A percentile compares a stretch with the other conserved stretches of the same genome.
phyloP scores from a whole-genome alignment of 2,888 invertebrate genomes.

The Tenthredo mesomela region DNA sequence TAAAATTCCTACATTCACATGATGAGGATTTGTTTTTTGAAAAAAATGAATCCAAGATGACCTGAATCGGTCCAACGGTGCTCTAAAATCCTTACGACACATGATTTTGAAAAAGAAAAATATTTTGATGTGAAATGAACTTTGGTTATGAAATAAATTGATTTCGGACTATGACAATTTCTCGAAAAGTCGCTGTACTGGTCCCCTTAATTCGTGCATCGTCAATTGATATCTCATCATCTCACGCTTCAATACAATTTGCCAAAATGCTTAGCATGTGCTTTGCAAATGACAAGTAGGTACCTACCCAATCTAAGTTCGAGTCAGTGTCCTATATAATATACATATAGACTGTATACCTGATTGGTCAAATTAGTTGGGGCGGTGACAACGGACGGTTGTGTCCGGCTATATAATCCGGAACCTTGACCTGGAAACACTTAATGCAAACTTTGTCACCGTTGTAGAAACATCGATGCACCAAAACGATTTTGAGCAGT shows the following conservation, averaged over 20 bases:
- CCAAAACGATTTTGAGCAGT: background rate
- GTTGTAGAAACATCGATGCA: conserved; percentile 5
- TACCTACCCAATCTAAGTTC: background rate
- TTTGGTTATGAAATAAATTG: too few species aligned
- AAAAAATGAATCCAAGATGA: too few species aligned
- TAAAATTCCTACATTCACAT: too few species aligned
- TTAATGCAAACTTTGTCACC: conserved; percentile 31
- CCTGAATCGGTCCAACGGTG: too few species aligned
- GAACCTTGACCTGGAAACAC: conserved; percentile 32
- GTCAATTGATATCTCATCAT: background rate
- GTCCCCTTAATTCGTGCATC: background rate
- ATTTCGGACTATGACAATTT: too few species aligned
- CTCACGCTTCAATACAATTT: background rate
- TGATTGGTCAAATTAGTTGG: conserved; percentile 32
- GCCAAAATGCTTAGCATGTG: conserved; percentile 5
- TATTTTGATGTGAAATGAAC: too few species aligned
- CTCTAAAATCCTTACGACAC: too few species aligned
- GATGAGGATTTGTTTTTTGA: too few species aligned
- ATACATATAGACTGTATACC: background rate
- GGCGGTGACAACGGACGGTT: conserved; percentile 19
- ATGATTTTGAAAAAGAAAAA: too few species aligned
- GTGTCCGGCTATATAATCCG: conserved; percentile 31
- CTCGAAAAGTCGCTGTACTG: too few species aligned
- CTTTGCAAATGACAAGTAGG: background rate
- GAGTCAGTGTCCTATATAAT: background rate